Base-by-base conservation (phyloP, 2,797 vertebrate genomes). In the Oophaga sylvatica region DNA sequence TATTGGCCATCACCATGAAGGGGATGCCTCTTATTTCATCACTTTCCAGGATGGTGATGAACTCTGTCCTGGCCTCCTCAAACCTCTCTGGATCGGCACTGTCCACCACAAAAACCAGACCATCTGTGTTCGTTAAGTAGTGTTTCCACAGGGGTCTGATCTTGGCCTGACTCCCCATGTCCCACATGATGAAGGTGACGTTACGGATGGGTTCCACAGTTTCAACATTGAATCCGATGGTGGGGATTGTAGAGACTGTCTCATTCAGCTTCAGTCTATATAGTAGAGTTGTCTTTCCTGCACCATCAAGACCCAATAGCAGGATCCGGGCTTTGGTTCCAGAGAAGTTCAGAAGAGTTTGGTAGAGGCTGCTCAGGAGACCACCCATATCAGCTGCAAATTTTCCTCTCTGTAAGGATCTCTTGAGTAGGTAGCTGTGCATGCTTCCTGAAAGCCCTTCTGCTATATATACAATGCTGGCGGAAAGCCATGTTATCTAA, bases 181-280 rank as follows among this genome's bases (percentile, higher is more conserved):
- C 96, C 96, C 96, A 96, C 92, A 97, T 95, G 48, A 95, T 96
- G 92, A 96, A 97, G 93, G 94, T 95, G 91, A 97, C 95, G 1
- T 90, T 87, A 93, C 94, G 95, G 93, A 96, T 95, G 90, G 96
- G 95, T 88, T 96, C 95, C 90, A 96, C 93, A 0, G 94, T 96
- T 92, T 96, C 95, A 81, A 96, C 96, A 1, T 95, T 96, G 91
- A 96, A 96, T 78, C 95, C 95, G 93, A 91, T 19, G 9, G 81
- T 87, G 19, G 67, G 85, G 19, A 92, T 87, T 19, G 90, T 90
- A 19, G 22, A 26, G 22, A 67, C 41, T 0, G 89, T 84, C 82
- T 91, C 89, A 29, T 91, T 90, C 63, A 90, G 22, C 80, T 92
- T 92, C 41, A 90, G 87, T 71, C 88, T 89, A 48, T 90, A 90